Conservation (phyloP, 2,888 invertebrate species). For the Drosophila picticornis region DNA sequence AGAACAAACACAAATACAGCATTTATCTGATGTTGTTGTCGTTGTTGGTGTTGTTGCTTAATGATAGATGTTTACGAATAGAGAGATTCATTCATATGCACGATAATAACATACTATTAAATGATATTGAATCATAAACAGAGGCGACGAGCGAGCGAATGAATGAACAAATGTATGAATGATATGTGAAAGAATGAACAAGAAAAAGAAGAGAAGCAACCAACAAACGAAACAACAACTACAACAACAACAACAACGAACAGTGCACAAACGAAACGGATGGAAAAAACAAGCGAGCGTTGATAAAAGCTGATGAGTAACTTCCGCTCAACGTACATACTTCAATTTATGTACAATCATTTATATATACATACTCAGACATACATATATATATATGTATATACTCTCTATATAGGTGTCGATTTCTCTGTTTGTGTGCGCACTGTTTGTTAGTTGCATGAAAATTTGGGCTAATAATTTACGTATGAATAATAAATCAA, state of each 20-base stretch:
- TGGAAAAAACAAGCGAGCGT: constrained; percentile 39
- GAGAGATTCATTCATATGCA: constrained; percentile 11
- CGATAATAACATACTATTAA: constrained; percentile 37
- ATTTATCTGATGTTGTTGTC: constrained; percentile 15
- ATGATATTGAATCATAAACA: constrained; percentile 53
- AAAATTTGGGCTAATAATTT: constrained; percentile 72
- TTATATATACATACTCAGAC: constrained; percentile 29
- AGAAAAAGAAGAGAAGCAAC: constrained; percentile 35
- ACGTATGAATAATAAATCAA: constrained; percentile 66
- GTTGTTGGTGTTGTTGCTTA: constrained; percentile 28
- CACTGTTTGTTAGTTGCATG: constrained; percentile 53
- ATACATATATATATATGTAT: constrained; percentile 32
- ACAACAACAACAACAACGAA: constrained; percentile 35
- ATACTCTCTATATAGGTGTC: background rate
- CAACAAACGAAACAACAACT: constrained; percentile 48
- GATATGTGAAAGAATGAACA: constrained; percentile 11
- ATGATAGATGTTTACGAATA: constrained; percentile 9
- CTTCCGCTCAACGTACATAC: constrained; percentile 59
- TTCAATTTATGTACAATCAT: constrained; percentile 9
- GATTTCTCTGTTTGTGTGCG: constrained; percentile 27
- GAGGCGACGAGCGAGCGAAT: constrained; percentile 32
- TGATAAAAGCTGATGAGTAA: constrained; percentile 70
- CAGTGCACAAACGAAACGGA: constrained; percentile 41
- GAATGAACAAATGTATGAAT: constrained; percentile 18
- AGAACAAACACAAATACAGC: constrained; percentile 19